Conservation (phyloP, 2,888 invertebrate species). For the Eilema caniola region DNA sequence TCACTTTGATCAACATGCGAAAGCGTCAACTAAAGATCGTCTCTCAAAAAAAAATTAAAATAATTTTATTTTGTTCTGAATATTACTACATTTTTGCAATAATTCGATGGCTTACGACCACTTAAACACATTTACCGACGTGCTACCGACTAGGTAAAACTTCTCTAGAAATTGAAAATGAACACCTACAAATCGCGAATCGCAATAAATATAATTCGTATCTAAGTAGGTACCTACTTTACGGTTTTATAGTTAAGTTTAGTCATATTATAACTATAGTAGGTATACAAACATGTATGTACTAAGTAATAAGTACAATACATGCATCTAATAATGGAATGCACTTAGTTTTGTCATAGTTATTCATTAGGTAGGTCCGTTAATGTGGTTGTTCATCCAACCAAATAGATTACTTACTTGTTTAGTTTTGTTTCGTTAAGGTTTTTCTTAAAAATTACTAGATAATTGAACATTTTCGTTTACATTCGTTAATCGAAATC, state of each 20-base stretch:
- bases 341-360: not conserved
- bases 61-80: too few species aligned
- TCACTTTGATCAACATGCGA: too few species aligned
- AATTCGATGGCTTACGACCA: too few species aligned
- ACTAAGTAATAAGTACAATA: not conserved
- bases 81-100: too few species aligned
- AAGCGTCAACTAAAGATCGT: too few species aligned
- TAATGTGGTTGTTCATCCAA: not conserved
- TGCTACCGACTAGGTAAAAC: not conserved
- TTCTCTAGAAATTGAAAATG: not conserved
- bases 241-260: too few species aligned
- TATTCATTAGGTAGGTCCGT: not conserved
- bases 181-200: not conserved
- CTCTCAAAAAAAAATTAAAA: too few species aligned
- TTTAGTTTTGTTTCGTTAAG: not conserved
- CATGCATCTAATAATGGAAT: not conserved
- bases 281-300: too few species aligned
- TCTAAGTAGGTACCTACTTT: not conserved
- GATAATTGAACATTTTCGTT: not conserved
- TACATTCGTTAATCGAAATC: not conserved
- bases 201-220: not conserved
- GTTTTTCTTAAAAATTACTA: not conserved
- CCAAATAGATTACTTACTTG: not conserved
- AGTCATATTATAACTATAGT: too few species aligned
- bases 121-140: too few species aligned